Conservation (phyloP, 2,888 invertebrate species). For the Lathronympha strigana region DNA sequence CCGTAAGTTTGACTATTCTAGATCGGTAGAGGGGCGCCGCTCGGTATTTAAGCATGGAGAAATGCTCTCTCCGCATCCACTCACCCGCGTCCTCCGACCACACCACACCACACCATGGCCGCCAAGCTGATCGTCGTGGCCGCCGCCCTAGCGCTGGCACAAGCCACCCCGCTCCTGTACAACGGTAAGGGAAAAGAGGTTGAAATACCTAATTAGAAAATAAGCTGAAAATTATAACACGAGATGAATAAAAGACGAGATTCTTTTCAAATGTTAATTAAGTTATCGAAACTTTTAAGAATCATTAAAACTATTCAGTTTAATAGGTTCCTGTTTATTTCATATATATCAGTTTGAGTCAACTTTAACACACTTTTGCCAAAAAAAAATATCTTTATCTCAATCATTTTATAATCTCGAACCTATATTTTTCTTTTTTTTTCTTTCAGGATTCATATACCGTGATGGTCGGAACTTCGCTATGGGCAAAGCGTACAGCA, state of each 20-base stretch:
- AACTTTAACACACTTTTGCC: too few species aligned
- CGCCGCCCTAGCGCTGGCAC: conserved; percentile 66
- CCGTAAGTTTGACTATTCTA: conserved; percentile 73
- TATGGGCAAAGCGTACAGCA: conserved; percentile 62
- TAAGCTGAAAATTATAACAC: neutral
- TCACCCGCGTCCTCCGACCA: conserved; percentile 63
- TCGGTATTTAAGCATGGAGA: conserved; percentile 77
- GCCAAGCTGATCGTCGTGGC: conserved; percentile 63
- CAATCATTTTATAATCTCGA: too few species aligned
- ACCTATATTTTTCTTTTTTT: conserved; percentile 6
- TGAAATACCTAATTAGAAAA: neutral
- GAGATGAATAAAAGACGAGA: neutral
- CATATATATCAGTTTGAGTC: too few species aligned
- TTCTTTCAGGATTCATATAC: conserved; percentile 58
- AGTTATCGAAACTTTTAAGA: neutral
- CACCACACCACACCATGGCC: conserved; percentile 41
- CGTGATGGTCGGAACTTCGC: conserved; percentile 71
- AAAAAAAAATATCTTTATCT: too few species aligned
- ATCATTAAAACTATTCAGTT: too few species aligned
- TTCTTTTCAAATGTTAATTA: neutral
- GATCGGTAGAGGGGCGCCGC: conserved; percentile 69
- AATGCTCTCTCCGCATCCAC: conserved; percentile 81
- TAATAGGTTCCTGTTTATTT: too few species aligned
- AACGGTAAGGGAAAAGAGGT: conserved; percentile 62
- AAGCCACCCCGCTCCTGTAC: conserved; percentile 66